These are phyloP conservation scores for Fistularia tabacaria DNA, from an alignment of 2,797 vertebrate species.

Conservation along the genomic window DNA sequence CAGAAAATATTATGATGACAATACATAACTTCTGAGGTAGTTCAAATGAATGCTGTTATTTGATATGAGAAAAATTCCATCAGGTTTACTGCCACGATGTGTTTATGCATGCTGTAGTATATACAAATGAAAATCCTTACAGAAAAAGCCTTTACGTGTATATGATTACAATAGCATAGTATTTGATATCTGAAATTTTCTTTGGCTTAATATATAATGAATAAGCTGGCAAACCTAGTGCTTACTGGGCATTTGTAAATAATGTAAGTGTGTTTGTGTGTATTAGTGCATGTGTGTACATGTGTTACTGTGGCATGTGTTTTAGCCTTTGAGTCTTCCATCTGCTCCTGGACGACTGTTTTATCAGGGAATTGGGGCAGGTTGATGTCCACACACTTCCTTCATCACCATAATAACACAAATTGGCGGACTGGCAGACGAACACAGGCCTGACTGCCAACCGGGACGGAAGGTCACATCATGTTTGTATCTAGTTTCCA, in stretches of 20 bases:
- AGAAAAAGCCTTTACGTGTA: too few species aligned
- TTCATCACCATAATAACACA: slow-evolving; percentile 29
- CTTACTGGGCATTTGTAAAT: slow-evolving; percentile 52
- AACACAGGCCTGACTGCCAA: slow-evolving; percentile 2
- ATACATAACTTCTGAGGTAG: too few species aligned
- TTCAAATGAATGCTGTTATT: too few species aligned
- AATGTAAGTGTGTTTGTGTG: slow-evolving; percentile 38
- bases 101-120: too few species aligned
- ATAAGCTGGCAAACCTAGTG: slow-evolving; percentile 29
- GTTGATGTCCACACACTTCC: slow-evolving; percentile 15
- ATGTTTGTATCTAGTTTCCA: not conserved
- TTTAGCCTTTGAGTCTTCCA: slow-evolving; percentile 53
- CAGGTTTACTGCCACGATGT: not conserved
- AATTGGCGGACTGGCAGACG: slow-evolving; percentile 10
- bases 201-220: slow-evolving; percentile 32
- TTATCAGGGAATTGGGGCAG: slow-evolving; percentile 41
- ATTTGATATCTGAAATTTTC: slow-evolving; percentile 11
- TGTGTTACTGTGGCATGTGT: not conserved
- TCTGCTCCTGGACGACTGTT: slow-evolving; percentile 46
- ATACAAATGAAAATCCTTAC: too few species aligned
- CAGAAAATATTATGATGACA: too few species aligned
- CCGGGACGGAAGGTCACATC: not conserved
- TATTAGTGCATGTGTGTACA: slow-evolving; percentile 3
- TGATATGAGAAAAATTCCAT: too few species aligned
- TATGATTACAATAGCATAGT: not conserved